These are phyloP conservation scores for Heteropelma amictum DNA, from an alignment of 2,888 invertebrate genomes.

Conservation along the genomic window DNA sequence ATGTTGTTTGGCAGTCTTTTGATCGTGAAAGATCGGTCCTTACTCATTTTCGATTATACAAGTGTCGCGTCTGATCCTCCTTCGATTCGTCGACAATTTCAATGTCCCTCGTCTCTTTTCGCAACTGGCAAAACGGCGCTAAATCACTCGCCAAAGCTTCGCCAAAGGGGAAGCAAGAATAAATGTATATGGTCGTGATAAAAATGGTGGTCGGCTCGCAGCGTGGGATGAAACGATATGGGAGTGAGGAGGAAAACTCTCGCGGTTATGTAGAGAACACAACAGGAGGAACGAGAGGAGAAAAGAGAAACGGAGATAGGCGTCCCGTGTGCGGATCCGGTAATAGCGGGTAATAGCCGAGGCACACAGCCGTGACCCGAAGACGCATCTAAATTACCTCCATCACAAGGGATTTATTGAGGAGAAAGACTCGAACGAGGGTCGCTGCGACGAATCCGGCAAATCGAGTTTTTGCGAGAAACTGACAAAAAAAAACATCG, in stretches of 20 bases:
- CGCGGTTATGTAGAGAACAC: not conserved
- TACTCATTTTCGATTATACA: constrained; percentile 39
- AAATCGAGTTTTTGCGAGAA: not conserved
- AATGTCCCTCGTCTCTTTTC: constrained; percentile 34
- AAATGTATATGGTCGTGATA: constrained; percentile 62
- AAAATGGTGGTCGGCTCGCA: constrained; percentile 49
- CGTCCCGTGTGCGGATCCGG: constrained; percentile 63
- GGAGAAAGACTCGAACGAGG: not conserved
- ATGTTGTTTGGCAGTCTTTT: constrained; percentile 30
- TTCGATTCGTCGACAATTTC: constrained; percentile 27
- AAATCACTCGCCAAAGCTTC: constrained; percentile 36
- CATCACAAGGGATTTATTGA: constrained; percentile 53
- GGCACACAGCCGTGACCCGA: constrained; percentile 69
- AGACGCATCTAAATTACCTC: constrained; percentile 72
- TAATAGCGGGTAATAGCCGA: constrained; percentile 70
- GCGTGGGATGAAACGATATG: constrained; percentile 64
- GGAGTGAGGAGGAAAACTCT: constrained; percentile 19
- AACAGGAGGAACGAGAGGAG: constrained; percentile 22
- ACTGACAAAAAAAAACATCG: no score
- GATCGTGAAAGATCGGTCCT: constrained; percentile 38
- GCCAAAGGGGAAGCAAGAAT: constrained; percentile 29
- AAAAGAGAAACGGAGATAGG: constrained; percentile 23
- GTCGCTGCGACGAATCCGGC: not conserved
- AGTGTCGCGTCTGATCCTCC: no score
- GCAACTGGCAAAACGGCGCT: constrained; percentile 24